A percentile compares a stretch with the other conserved stretches of the same genome.
These are phyloP conservation scores for Tragopan temminckii DNA, from an alignment of 2,797 vertebrate species.

Conservation along the genomic window DNA sequence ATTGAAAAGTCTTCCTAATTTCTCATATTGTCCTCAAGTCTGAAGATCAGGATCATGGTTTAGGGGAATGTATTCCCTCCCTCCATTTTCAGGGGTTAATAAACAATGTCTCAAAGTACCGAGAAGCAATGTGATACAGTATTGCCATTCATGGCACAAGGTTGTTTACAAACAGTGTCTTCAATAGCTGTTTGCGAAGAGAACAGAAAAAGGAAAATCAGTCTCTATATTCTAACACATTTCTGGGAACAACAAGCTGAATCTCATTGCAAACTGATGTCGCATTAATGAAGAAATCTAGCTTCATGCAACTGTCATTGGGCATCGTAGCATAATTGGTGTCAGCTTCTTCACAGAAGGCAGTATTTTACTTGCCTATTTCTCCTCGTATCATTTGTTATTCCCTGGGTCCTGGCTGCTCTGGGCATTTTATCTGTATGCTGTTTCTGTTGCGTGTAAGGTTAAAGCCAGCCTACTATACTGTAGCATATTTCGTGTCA, in stretches of 20 bases:
- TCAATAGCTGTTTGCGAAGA: background rate
- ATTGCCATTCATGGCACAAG: background rate
- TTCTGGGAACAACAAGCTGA: background rate
- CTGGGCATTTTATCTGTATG: background rate
- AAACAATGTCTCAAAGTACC: conserved; percentile 14
- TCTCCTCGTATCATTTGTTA: background rate
- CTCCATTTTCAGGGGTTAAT: background rate
- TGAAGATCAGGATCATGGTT: background rate
- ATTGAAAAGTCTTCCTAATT: conserved; percentile 2
- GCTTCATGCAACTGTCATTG: background rate
- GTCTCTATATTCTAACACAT: background rate
- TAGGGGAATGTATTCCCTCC: background rate
- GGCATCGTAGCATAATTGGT: background rate
- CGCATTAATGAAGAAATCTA: background rate
- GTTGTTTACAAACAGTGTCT: background rate
- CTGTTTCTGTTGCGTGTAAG: background rate
- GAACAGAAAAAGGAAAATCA: background rate
- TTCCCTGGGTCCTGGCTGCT: background rate
- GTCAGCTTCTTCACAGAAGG: background rate
- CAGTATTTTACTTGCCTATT: background rate
- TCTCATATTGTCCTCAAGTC: conserved; percentile 16
- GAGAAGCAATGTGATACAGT: background rate
- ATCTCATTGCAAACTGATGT: background rate
- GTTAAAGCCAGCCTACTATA: background rate
- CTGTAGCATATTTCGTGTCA: conserved; percentile 8